Evolutionary conservation across 2,113 vertebrate genomes (phyloP).

Genomic region (Heterochromis multidens): DNA sequence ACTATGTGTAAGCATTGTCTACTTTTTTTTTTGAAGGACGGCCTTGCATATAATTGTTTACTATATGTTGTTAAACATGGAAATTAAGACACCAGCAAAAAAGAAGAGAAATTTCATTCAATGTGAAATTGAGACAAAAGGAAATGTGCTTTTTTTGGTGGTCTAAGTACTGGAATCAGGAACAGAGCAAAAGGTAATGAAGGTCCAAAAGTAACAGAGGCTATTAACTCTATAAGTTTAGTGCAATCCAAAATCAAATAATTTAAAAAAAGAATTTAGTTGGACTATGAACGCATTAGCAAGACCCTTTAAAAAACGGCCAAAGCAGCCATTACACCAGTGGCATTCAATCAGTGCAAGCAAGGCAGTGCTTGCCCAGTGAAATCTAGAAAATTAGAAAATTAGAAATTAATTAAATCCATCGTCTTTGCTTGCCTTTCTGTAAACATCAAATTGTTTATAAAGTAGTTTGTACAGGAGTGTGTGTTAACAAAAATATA

Average conservation of each 20-base stretch:
- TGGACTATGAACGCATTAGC: no score
- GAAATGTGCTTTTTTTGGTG: not conserved
- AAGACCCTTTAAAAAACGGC: no score
- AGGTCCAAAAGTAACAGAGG: not conserved
- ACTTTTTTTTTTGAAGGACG: no score
- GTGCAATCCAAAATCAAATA: not conserved
- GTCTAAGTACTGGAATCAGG: not conserved
- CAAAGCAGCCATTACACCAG: not conserved
- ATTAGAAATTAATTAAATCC: accelerated
- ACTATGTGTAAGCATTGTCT: no score
- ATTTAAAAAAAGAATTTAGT: no score
- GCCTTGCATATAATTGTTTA: no score
- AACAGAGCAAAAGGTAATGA: not conserved
- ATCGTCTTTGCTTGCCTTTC: not conserved
- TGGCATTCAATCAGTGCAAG: not conserved
- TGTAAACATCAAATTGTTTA: not conserved
- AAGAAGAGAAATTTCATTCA: not conserved
- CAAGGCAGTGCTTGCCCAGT: not conserved
- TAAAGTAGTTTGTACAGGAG: not conserved
- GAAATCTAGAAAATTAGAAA: not conserved
- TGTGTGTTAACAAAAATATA: not conserved
- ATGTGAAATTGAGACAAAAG: no score
- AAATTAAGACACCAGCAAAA: not conserved
- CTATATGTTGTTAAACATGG: not conserved
- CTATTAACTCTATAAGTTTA: not conserved